phyloP scores from a whole-genome alignment of 2,888 invertebrate species.

The Cremastobaeus sp. region DNA sequence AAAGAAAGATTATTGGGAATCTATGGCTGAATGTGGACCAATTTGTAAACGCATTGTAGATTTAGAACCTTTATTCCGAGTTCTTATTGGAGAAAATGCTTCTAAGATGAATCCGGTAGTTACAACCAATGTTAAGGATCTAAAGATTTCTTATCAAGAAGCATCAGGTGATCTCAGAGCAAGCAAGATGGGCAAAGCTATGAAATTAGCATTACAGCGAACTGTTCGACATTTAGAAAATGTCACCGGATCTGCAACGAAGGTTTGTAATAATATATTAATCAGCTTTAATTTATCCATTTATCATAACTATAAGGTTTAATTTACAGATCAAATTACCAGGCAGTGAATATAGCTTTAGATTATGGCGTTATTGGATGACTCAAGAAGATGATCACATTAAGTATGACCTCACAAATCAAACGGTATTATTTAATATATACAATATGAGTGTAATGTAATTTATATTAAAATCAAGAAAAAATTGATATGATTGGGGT shows the following conservation, averaged over 20 bases:
- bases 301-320: neutral
- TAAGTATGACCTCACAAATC: slow-evolving; percentile 82
- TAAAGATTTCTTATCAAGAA: slow-evolving; percentile 88
- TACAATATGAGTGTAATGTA: neutral
- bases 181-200: slow-evolving; percentile 85
- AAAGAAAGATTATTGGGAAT: slow-evolving; percentile 81
- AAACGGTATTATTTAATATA: no score
- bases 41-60: slow-evolving; percentile 88
- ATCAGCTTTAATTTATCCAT: no score
- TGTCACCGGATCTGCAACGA: slow-evolving; percentile 72
- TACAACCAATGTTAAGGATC: slow-evolving; percentile 79
- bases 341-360: slow-evolving; percentile 80
- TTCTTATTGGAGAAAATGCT: slow-evolving; percentile 81
- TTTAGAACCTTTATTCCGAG: slow-evolving; percentile 86
- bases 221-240: slow-evolving; percentile 78
- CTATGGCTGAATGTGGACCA: slow-evolving; percentile 92
- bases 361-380: slow-evolving; percentile 89
- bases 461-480: neutral
- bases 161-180: slow-evolving; percentile 86
- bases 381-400: slow-evolving; percentile 84
- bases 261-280: slow-evolving; percentile 68
- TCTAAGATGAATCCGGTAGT: slow-evolving; percentile 81
- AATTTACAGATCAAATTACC: slow-evolving; percentile 74
- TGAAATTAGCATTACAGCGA: slow-evolving; percentile 82
- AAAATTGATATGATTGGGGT: no score